Percentiles rank a stretch among this genome's conserved stretches.
These are phyloP conservation scores for Biston betularia DNA, from an alignment of 2,888 invertebrate genomes.

Conservation along the genomic window DNA sequence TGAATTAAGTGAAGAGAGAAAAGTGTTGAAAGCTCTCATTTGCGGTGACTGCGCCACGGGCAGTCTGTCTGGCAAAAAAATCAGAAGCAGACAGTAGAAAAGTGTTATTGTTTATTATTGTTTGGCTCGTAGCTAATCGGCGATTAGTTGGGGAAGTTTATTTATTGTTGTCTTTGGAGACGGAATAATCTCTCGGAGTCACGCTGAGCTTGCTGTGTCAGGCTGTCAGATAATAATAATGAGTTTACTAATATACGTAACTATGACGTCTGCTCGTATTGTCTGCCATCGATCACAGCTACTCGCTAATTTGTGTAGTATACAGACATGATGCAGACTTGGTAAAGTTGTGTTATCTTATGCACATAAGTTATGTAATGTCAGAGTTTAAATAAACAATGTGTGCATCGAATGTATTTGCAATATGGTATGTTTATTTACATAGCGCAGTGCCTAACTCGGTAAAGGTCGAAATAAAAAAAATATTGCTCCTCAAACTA, in stretches of 20 bases:
- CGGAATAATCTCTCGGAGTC: slow-evolving; percentile 43
- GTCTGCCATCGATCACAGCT: slow-evolving; percentile 47
- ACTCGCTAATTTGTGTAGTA: slow-evolving; percentile 31
- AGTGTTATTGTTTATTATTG: slow-evolving; percentile 64
- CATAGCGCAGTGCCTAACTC: too few species aligned
- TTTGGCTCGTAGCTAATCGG: slow-evolving; percentile 61
- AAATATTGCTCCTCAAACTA: too few species aligned
- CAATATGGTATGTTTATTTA: too few species aligned
- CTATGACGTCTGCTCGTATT: slow-evolving; percentile 40
- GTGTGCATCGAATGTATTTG: too few species aligned
- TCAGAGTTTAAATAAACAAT: not conserved
- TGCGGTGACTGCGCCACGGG: slow-evolving; percentile 60
- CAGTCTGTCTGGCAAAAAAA: slow-evolving; percentile 58
- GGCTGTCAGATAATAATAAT: slow-evolving; percentile 39
- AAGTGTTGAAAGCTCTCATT: slow-evolving; percentile 49
- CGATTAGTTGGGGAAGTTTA: slow-evolving; percentile 46
- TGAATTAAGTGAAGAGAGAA: slow-evolving; percentile 34
- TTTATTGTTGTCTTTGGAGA: slow-evolving; percentile 40
- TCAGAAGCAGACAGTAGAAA: slow-evolving; percentile 64
- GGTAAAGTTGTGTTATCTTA: too few species aligned
- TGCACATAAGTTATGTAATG: too few species aligned
- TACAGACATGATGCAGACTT: slow-evolving; percentile 7
- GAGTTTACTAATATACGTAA: slow-evolving; percentile 40
- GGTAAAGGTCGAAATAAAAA: too few species aligned
- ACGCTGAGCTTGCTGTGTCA: slow-evolving; percentile 42